These are phyloP conservation scores for Aphidius ervi DNA, from an alignment of 1,140 invertebrate species.

Conservation along the genomic window DNA sequence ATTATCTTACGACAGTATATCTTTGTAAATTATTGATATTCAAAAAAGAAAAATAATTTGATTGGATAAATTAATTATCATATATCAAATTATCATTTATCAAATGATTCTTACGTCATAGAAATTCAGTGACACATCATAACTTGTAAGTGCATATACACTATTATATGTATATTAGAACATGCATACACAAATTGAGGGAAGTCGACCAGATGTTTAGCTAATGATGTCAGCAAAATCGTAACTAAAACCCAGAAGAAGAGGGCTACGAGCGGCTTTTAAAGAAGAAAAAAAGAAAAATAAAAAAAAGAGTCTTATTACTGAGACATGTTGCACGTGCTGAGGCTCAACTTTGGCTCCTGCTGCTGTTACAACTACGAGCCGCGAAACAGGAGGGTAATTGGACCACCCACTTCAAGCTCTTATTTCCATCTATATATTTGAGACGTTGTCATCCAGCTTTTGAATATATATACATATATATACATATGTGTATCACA, in stretches of 20 bases:
- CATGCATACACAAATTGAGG: constrained; percentile 15
- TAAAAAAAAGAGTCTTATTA: constrained; percentile 45
- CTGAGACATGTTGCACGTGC: constrained; percentile 29
- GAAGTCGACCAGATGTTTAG: constrained; percentile 51
- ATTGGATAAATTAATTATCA: too few species aligned
- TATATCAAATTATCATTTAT: too few species aligned
- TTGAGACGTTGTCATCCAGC: constrained; percentile 11
- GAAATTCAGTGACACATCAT: too few species aligned
- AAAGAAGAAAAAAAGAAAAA: not conserved
- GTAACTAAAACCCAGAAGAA: constrained; percentile 46
- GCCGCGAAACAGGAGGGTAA: constrained; percentile 46
- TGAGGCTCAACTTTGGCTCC: constrained; percentile 9
- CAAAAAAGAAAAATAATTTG: too few species aligned
- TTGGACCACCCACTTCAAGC: constrained; percentile 48
- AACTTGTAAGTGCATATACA: not conserved
- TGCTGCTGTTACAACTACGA: constrained; percentile 20
- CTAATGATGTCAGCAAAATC: constrained; percentile 53
- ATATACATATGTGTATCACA: too few species aligned
- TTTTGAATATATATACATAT: constrained; percentile 25
- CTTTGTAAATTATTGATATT: too few species aligned
- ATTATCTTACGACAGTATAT: too few species aligned
- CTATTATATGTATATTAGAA: not conserved
- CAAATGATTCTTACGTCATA: too few species aligned
- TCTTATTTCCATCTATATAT: constrained; percentile 27
- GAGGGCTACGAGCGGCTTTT: constrained; percentile 24